These are phyloP conservation scores for Psittacula derbiana DNA, from an alignment of 2,797 vertebrate genomes.

Conservation along the genomic window DNA sequence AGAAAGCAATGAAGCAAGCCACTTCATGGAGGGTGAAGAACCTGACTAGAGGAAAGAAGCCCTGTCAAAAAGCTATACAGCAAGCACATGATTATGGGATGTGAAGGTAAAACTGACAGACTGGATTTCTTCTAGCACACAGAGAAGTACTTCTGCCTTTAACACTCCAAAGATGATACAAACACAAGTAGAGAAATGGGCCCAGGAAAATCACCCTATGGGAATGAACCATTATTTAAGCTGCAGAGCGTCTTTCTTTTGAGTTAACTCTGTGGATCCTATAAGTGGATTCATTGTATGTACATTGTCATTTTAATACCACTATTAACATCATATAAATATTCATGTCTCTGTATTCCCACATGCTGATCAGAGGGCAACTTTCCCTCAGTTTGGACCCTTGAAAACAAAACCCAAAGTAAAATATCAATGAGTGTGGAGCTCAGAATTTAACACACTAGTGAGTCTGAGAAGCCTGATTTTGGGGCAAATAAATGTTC, in stretches of 20 bases:
- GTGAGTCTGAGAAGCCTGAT: neutral
- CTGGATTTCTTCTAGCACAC: accelerated
- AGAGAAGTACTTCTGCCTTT: neutral
- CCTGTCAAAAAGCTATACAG: neutral
- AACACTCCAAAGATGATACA: neutral
- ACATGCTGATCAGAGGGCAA: neutral
- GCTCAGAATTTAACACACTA: neutral
- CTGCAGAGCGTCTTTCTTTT: neutral
- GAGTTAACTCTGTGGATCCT: neutral
- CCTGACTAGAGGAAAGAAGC: neutral
- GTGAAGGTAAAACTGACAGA: neutral
- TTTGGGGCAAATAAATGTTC: neutral
- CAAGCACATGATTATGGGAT: neutral
- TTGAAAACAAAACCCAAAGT: neutral
- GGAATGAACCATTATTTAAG: neutral
- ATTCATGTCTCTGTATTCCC: neutral
- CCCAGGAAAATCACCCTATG: neutral
- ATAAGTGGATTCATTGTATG: neutral
- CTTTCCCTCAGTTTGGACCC: neutral
- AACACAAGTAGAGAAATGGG: neutral
- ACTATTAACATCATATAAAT: neutral
- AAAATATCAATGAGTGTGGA: neutral
- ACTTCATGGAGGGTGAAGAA: neutral
- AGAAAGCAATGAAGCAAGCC: neutral
- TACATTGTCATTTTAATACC: neutral